Evolutionary conservation across 37 sponge, comb jelly and placozoan genomes (phyloP).

Genomic region (Geodia barretti): DNA sequence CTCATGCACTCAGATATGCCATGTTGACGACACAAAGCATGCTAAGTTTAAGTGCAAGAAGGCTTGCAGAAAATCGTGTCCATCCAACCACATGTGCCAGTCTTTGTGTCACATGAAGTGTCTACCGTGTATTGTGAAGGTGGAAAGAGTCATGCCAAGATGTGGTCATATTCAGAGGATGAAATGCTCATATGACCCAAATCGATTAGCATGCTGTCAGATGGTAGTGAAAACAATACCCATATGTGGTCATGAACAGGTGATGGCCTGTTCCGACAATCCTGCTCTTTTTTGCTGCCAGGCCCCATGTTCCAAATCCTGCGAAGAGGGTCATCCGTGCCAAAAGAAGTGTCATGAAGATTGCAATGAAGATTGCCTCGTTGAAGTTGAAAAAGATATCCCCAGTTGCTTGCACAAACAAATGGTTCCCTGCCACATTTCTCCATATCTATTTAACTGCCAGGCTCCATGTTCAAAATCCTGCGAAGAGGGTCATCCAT

Average conservation of each 20-base stretch:
- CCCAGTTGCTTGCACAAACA: no score
- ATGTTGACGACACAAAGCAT: slow-evolving; percentile 62
- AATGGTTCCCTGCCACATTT: no score
- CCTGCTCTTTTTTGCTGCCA: slow-evolving; percentile 5
- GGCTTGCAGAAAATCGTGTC: slow-evolving; percentile 38
- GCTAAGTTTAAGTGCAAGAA: slow-evolving; percentile 58
- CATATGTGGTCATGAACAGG: not conserved
- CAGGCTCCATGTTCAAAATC: slow-evolving; percentile 19
- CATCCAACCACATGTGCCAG: slow-evolving; percentile 43
- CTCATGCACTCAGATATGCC: slow-evolving; percentile 61
- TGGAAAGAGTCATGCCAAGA: slow-evolving; percentile 7
- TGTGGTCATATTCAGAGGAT: slow-evolving; percentile 19
- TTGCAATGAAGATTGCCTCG: no score
- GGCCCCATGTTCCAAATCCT: slow-evolving; percentile 19
- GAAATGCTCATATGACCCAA: slow-evolving; percentile 1
- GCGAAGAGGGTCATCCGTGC: slow-evolving; percentile 19
- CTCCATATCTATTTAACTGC: slow-evolving; percentile 22
- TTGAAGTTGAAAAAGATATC: no score
- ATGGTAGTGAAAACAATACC: not conserved
- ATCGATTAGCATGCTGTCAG: not conserved
- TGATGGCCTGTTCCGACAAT: not conserved
- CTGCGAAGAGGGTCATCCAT: slow-evolving; percentile 15
- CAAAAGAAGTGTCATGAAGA: slow-evolving; percentile 4
- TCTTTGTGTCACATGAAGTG: slow-evolving; percentile 25
- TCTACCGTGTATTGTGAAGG: slow-evolving; percentile 7